These are phyloP conservation scores for Aselliscus stoliczkanus DNA, from an alignment of 2,797 vertebrate species.

Conservation along the genomic window DNA sequence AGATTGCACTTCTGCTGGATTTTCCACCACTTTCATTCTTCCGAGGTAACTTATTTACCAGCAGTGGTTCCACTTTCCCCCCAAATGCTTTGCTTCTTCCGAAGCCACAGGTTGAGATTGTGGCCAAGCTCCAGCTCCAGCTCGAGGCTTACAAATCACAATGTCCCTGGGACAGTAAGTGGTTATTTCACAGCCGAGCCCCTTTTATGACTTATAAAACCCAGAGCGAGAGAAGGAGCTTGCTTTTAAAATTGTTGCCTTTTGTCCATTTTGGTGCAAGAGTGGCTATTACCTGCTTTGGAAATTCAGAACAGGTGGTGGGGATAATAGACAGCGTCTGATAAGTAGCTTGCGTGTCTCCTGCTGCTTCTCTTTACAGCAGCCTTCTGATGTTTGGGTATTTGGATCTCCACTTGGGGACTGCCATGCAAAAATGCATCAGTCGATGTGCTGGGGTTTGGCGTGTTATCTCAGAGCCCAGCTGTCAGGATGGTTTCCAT, in stretches of 20 bases:
- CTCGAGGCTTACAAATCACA: not conserved
- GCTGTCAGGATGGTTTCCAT: not conserved
- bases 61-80: not conserved
- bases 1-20: accelerated
- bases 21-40: no score
- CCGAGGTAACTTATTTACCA: not conserved
- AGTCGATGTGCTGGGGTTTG: not conserved
- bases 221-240: not conserved
- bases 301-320: not conserved
- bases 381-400: not conserved
- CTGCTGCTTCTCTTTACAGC: not conserved
- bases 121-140: not conserved
- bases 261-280: not conserved
- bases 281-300: not conserved
- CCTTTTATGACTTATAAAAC: not conserved
- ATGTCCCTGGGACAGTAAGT: not conserved
- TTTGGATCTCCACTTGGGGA: not conserved
- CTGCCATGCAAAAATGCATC: not conserved
- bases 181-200: not conserved
- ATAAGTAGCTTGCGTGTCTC: not conserved
- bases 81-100: not conserved
- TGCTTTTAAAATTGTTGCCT: not conserved
- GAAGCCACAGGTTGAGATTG: not conserved
- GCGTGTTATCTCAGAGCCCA: not conserved
- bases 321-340: not conserved